phyloP scores from a whole-genome alignment of 2,113 vertebrate species.

The Oreotragus oreotragus region DNA sequence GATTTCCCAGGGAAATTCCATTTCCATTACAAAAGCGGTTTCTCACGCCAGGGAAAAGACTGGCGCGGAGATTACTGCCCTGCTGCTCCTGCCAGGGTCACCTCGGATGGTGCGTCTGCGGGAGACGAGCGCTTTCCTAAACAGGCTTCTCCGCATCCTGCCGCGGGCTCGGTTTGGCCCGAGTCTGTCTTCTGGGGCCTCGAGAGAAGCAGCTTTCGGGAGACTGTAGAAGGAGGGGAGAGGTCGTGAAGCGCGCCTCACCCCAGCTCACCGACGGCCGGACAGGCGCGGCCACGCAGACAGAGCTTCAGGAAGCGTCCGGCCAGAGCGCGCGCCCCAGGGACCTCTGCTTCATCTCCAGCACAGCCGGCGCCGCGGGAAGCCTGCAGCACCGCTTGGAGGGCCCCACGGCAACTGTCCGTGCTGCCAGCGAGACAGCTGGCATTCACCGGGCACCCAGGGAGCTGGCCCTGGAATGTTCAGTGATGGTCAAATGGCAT shows the following conservation, averaged over 20 bases:
- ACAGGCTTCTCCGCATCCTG: conserved; percentile 37
- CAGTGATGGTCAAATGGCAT: too few relatives aligned
- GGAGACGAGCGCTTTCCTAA: conserved; percentile 50
- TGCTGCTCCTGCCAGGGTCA: conserved; percentile 34
- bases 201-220: background rate
- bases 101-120: background rate
- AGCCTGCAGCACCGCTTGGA: fast-evolving
- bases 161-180: background rate
- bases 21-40: conserved; percentile 31
- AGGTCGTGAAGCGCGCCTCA: background rate
- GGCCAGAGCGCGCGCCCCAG: fast-evolving
- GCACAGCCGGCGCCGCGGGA: fast-evolving
- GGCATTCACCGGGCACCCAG: background rate
- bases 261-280: background rate
- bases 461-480: background rate
- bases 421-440: fast-evolving
- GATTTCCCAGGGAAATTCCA: conserved; percentile 52
- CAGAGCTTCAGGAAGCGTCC: fast-evolving
- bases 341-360: fast-evolving
- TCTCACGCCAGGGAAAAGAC: conserved; percentile 16
- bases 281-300: fast-evolving
- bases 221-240: background rate
- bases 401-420: background rate
- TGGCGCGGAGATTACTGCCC: background rate
- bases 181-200: background rate